These are phyloP conservation scores for Standfussiana lucernea DNA, from an alignment of 2,888 invertebrate genomes.

Conservation along the genomic window DNA sequence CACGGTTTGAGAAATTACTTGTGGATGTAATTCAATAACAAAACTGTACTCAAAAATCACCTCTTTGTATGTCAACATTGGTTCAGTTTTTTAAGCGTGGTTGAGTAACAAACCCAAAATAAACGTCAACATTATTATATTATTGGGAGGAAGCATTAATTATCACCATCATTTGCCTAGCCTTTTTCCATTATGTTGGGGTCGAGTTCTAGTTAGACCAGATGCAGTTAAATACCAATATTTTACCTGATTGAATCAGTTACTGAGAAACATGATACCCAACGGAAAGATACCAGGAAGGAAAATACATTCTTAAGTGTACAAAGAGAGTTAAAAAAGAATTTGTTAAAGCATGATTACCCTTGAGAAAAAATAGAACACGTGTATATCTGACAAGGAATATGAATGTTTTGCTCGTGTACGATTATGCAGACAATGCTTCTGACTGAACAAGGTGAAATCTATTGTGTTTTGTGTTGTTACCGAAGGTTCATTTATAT, in stretches of 20 bases:
- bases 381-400: not conserved
- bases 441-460: not conserved
- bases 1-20: not conserved
- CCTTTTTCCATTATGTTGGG: not conserved
- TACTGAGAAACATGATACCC: not conserved
- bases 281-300: not conserved
- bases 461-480: not conserved
- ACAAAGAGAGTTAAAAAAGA: not conserved
- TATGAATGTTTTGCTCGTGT: not conserved
- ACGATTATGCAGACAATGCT: not conserved
- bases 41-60: not conserved
- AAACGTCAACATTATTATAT: not conserved
- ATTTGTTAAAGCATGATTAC: not conserved
- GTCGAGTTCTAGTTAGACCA: not conserved
- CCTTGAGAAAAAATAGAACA: not conserved
- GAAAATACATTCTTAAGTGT: not conserved
- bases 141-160: not conserved
- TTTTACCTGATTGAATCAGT: too few species aligned
- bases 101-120: not conserved
- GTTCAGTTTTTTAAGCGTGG: not conserved
- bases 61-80: not conserved
- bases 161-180: not conserved
- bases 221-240: not conserved
- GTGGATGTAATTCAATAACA: not conserved
- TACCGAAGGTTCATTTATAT: not conserved